Percentiles rank a stretch among this genome's conserved stretches.
Conservation (phyloP, 2,797 vertebrate genomes). For the Gadopsis bispinosus region DNA sequence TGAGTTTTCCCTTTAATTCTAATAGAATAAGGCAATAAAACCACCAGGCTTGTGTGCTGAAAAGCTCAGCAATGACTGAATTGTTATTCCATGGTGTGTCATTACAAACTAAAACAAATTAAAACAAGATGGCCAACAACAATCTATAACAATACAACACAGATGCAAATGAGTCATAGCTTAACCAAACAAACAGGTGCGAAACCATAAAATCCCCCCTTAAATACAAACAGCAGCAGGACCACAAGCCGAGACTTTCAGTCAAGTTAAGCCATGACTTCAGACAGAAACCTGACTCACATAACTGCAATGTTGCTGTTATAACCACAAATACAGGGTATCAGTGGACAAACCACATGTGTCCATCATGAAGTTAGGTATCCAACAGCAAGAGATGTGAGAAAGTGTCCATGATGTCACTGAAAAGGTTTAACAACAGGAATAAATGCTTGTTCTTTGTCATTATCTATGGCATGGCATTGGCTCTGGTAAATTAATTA, state of each 20-base stretch:
- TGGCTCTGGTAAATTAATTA: constrained; percentile 30
- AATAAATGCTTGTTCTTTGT: constrained; percentile 37
- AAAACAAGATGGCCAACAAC: constrained; percentile 53
- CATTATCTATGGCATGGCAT: constrained; percentile 32
- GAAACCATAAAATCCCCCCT: constrained; percentile 52
- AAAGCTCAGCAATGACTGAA: constrained; percentile 40
- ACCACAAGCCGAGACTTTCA: constrained; percentile 53
- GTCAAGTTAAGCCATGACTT: constrained; percentile 64
- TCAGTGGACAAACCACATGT: constrained; percentile 55
- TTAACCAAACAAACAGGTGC: constrained; percentile 76
- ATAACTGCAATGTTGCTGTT: constrained; percentile 54
- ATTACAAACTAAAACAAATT: constrained; percentile 54
- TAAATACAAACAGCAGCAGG: constrained; percentile 70
- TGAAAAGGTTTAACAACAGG: constrained; percentile 36
- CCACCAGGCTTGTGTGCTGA: constrained; percentile 11
- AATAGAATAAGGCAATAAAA: constrained; percentile 36
- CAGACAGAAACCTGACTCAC: constrained; percentile 65
- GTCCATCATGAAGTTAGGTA: constrained; percentile 51
- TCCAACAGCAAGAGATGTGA: constrained; percentile 36
- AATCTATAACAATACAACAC: constrained; percentile 46
- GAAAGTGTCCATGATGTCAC: constrained; percentile 68
- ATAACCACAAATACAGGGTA: constrained; percentile 68
- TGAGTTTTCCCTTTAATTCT: constrained; percentile 12
- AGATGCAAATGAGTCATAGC: constrained; percentile 64
- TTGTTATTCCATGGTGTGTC: constrained; percentile 47